Base-by-base conservation (phyloP, 2,113 vertebrate species). In the Corynorhinus townsendii region DNA sequence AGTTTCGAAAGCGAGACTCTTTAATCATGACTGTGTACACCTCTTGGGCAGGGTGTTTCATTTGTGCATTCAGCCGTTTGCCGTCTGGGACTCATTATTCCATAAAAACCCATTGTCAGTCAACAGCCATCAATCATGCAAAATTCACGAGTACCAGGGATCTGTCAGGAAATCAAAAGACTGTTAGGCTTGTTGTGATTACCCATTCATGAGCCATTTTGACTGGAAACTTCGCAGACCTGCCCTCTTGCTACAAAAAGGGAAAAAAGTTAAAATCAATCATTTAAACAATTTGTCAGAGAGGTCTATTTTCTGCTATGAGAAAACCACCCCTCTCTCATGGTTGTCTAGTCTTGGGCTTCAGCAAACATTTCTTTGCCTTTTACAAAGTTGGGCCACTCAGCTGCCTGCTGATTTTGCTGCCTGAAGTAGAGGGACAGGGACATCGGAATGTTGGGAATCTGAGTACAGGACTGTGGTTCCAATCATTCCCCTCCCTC, bases 191-290 rank as follows among this genome's bases (percentile, higher is more conserved):
- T 93, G 91, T 95, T 96, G 95, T 96, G 96, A 96, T 95, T 80
- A 86, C 88, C 86, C 94, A 71, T 89, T 96, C 96, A 95, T 59
- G 96, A 96, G 69, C 96, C 92, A 93, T 95, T 93, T 95, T 94
- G 95, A 92, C 91, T 95, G 94, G 95, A 92, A 95, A 93, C 83
- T 95, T 96, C 49, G 66, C 86, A 96, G 82, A 77, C 92, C 96
- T 96, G 95, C 94, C 95, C 79, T 90, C 45, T 92, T 91, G 79
- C 89, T 88, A 56, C 86, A 83, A 75, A 89, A 52, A 87, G n/a
- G 80, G 88, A 71, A 71, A n/a, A 49, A 68, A 49, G 69, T 79
- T 94, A 56, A 62, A 94, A 92, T 94, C 96, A 92, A 68, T 93
- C 94, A 89, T 45, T 80, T 47, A 7, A 93, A 89, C 89, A 28